Percentiles rank a stretch among this genome's conserved stretches.
Conservation (phyloP, 2,888 invertebrate species). For the Sisyra terminalis region DNA sequence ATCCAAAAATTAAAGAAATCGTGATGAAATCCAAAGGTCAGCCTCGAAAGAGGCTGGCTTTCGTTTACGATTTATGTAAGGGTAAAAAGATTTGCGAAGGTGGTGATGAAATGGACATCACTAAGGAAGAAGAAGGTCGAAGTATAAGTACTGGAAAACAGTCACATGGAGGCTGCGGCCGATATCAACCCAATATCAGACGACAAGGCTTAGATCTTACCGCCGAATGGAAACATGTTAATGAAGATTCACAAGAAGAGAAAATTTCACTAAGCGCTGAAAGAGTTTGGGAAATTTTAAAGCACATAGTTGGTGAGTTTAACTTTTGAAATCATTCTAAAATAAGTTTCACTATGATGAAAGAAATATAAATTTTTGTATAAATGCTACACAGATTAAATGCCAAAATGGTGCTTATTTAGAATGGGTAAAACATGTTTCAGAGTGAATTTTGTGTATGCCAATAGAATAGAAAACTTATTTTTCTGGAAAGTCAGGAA, state of each 20-base stretch:
- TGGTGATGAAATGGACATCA: conserved; percentile 92
- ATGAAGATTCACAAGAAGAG: conserved; percentile 96
- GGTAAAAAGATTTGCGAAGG: conserved; percentile 97
- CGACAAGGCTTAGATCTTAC: conserved; percentile 81
- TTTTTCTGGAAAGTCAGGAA: no score
- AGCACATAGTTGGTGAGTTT: conserved; percentile 57
- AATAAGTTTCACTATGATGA: no score
- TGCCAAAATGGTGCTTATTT: no score
- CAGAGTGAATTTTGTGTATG: no score
- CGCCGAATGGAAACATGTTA: conserved; percentile 97
- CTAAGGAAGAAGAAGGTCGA: conserved; percentile 52
- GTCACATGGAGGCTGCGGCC: conserved; percentile 91
- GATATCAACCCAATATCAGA: conserved; percentile 89
- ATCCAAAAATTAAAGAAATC: conserved; percentile 87
- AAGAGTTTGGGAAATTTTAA: conserved; percentile 91
- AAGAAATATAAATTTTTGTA: no score
- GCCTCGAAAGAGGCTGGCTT: conserved; percentile 82
- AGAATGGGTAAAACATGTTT: no score
- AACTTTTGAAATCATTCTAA: conserved; percentile 5
- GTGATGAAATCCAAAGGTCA: conserved; percentile 93
- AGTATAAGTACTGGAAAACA: conserved; percentile 33
- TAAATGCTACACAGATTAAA: no score
- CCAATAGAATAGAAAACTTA: no score
- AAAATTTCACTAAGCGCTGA: conserved; percentile 91
- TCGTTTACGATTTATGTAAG: conserved; percentile 96